Evolutionary conservation across 92 coral and sea anemone genomes (phyloP), one percentile per base, ranked within the genome.

Genomic region (Anthopleura xanthogrammica): DNA sequence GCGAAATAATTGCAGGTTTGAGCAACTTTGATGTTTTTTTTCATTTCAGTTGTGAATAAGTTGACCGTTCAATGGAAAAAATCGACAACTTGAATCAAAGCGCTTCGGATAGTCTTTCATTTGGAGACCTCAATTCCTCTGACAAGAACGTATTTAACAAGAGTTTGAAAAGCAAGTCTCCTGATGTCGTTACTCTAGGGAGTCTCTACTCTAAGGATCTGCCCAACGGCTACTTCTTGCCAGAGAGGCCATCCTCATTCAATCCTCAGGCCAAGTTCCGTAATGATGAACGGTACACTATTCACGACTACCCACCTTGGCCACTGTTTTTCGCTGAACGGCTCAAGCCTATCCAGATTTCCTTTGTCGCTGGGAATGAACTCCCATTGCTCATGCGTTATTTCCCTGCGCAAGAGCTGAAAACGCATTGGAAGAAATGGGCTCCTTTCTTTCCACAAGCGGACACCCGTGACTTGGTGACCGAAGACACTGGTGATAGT

Each of bases 361-460:
- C 93, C 22, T 92, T 93, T 11, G 90, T 90, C 23, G 92, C 89
- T 16, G 97, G 97, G n/a, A 86, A 88, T 62, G 91, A 90, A 52
- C 82, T 93, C 57, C 97, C 97, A 7, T 64, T 93, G 13, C 85
- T 93, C 8, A 85, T 93, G 65, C 81, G 88, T 8, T 16, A 12
- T 7, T 40, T 58, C 22, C 88, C 88, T 7, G 65, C 83, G 7
- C 41, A 71, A 8, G 24, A 16, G 71, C 62, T 85, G 20, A 68
- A 78, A 24, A 52, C 90, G 83, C 97, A 93, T 80, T 93, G 97
- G 97, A 86, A 86, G 22, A 90, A 80, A 75, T 90, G 94, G 94
- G 81, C 88, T 4, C 92, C 97, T 0, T 90, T 90, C 80, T 93
- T 90, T 12, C 94, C 92, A 0, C 84, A 76, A 23, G 90, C 97